Evolutionary conservation across 1,140 invertebrate species (phyloP).

Genomic region (Saccostrea echinata): DNA sequence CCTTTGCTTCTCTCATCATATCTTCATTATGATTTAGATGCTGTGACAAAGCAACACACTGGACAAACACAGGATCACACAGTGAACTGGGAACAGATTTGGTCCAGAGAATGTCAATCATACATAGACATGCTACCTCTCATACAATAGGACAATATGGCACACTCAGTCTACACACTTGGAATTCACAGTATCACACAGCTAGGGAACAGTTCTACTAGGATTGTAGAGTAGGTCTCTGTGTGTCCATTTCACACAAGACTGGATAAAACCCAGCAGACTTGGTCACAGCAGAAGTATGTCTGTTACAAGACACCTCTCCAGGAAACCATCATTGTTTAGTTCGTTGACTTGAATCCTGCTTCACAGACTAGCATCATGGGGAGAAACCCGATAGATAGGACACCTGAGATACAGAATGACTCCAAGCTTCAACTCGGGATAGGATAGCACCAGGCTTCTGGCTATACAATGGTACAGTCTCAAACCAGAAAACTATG

Average conservation of each 20-base stretch:
- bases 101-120: neutral
- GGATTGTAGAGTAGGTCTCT: neutral
- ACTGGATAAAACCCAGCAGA: neutral
- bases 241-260: constrained; percentile 20
- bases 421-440: neutral
- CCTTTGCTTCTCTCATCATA: neutral
- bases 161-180: constrained; percentile 26
- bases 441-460: neutral
- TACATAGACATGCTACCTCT: neutral
- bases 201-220: constrained; percentile 1
- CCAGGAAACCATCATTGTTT: neutral
- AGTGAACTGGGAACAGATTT: constrained; percentile 26
- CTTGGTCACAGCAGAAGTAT: neutral
- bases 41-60: neutral
- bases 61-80: neutral
- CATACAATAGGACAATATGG: neutral
- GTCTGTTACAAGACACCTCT: neutral
- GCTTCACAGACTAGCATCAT: constrained; percentile 29
- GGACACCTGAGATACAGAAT: constrained; percentile 6
- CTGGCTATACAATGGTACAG: neutral
- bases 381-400: neutral
- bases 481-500: constrained; percentile 12
- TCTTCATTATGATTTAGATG: neutral
- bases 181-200: constrained; percentile 38
- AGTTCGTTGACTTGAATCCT: constrained; percentile 18